These are phyloP conservation scores for Beris chalybata DNA, from an alignment of 2,888 invertebrate species.

Conservation along the genomic window DNA sequence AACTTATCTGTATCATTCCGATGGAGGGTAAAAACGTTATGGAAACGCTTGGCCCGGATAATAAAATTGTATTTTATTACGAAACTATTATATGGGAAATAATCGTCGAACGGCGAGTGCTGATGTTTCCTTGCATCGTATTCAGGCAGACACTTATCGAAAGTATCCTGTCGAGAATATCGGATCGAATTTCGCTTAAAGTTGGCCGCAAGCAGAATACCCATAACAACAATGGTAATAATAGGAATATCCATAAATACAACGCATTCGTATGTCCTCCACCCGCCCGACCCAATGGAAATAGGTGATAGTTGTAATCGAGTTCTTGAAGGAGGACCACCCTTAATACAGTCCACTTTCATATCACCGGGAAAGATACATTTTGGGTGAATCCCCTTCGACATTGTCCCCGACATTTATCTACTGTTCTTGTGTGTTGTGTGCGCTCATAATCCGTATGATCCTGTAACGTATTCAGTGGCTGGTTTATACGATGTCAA, in stretches of 20 bases:
- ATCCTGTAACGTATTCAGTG: constrained; percentile 38
- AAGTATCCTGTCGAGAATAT: no score
- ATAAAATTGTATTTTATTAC: constrained; percentile 27
- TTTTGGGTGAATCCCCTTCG: no score
- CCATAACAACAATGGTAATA: constrained; percentile 13
- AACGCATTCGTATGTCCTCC: neutral
- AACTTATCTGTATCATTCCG: no score
- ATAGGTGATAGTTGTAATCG: neutral
- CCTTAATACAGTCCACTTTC: neutral
- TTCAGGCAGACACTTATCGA: no score
- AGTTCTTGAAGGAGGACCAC: neutral
- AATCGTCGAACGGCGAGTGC: neutral
- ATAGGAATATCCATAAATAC: constrained; percentile 26
- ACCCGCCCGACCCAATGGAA: neutral
- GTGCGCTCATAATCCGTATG: constrained; percentile 33
- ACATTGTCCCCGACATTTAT: no score
- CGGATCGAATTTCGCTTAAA: constrained; percentile 1
- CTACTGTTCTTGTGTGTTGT: constrained; percentile 8
- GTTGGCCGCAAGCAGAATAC: constrained; percentile 12
- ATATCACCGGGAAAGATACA: no score
- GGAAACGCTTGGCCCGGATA: constrained; percentile 1
- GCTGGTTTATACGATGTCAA: constrained; percentile 39
- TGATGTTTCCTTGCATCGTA: no score
- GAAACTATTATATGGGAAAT: constrained; percentile 15
- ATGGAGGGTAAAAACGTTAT: no score